phyloP scores from a whole-genome alignment of 2,113 vertebrate species.

The Panthera tigris region DNA sequence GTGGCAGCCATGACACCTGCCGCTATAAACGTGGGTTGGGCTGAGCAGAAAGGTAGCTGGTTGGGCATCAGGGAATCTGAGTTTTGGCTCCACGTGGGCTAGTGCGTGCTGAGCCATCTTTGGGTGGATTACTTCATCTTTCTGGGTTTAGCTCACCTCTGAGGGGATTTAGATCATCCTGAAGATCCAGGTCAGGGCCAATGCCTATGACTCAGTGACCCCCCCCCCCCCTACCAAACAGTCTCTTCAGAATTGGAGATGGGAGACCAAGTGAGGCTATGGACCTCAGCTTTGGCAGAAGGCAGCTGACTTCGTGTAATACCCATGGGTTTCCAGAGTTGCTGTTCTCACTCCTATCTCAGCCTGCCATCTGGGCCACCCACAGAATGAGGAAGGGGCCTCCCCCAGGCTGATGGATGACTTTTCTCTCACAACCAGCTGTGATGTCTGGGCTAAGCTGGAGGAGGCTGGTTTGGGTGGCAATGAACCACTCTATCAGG shows the following conservation, averaged over 20 bases:
- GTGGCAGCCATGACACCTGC: neutral
- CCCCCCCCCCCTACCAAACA: neutral
- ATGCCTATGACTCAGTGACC: neutral
- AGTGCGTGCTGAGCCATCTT: neutral
- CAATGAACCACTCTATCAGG: neutral
- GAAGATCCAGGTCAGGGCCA: neutral
- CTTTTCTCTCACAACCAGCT: neutral
- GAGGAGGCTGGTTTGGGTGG: neutral
- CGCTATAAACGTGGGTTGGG: neutral
- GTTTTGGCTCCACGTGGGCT: neutral
- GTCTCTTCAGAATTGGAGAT: neutral
- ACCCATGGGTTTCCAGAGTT: neutral
- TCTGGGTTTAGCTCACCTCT: neutral
- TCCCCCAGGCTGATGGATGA: neutral
- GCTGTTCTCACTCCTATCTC: neutral
- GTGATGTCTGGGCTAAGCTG: neutral
- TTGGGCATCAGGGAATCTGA: neutral
- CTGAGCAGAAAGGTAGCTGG: neutral
- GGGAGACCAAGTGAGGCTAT: neutral
- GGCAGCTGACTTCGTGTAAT: neutral
- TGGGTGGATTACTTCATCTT: neutral
- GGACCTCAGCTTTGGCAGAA: neutral
- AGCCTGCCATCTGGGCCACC: neutral
- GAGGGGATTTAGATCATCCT: neutral
- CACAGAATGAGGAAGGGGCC: neutral